These are phyloP conservation scores for Zaprionus inermis DNA, from an alignment of 1,140 invertebrate species.

Conservation along the genomic window DNA sequence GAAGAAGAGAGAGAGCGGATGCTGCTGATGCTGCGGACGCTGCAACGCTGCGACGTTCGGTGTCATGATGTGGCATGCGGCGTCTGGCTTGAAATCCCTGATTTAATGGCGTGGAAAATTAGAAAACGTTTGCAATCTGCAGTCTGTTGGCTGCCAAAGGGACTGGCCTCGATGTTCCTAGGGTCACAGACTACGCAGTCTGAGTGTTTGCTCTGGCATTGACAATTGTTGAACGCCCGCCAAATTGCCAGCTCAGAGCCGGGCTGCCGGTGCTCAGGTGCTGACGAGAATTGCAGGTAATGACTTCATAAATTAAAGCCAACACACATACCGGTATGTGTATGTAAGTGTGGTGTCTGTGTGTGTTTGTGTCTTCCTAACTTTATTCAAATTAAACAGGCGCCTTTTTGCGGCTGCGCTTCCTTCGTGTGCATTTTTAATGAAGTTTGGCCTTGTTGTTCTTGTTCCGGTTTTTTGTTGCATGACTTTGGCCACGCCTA, in stretches of 20 bases:
- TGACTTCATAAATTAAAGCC: slow-evolving; percentile 69
- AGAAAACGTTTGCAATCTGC: slow-evolving; percentile 65
- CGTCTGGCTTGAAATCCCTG: slow-evolving; percentile 66
- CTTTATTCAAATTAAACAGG: slow-evolving; percentile 50
- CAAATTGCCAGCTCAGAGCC: slow-evolving; percentile 39
- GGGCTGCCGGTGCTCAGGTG: slow-evolving; percentile 52
- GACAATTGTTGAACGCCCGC: slow-evolving; percentile 4
- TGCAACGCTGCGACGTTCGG: slow-evolving; percentile 22
- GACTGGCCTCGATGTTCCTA: slow-evolving; percentile 14
- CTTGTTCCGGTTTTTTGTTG: slow-evolving; percentile 36
- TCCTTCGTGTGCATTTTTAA: slow-evolving; percentile 62
- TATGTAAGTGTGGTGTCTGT: background rate
- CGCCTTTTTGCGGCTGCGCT: slow-evolving; percentile 36
- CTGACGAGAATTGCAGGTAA: slow-evolving; percentile 67
- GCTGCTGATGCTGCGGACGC: slow-evolving; percentile 15
- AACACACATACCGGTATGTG: slow-evolving; percentile 14
- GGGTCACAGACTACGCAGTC: background rate
- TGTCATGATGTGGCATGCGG: slow-evolving; percentile 32
- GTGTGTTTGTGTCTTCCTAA: slow-evolving; percentile 12
- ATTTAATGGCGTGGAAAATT: slow-evolving; percentile 77
- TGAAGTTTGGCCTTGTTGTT: slow-evolving; percentile 48
- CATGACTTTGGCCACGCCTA: slow-evolving; percentile 3
- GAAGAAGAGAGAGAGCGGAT: background rate
- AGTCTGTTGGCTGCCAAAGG: slow-evolving; percentile 52
- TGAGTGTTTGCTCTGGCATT: background rate